phyloP scores from a whole-genome alignment of 1,140 invertebrate genomes.

The Carposina sasakii region DNA sequence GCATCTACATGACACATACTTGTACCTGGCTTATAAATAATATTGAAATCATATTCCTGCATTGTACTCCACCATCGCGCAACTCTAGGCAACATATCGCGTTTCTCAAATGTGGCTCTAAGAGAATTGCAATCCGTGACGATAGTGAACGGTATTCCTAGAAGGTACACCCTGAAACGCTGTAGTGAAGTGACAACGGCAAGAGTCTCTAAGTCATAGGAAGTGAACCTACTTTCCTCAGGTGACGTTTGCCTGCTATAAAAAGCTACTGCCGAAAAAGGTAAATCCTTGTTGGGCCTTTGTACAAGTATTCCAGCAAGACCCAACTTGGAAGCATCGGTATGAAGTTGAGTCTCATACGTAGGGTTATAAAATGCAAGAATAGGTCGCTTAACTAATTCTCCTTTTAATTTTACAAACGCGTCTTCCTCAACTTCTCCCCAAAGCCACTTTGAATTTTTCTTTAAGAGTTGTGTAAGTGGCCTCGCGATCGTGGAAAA shows the following conservation, averaged over 20 bases:
- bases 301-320: conserved; percentile 35
- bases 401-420: conserved; percentile 15
- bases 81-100: conserved; percentile 27
- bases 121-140: no score
- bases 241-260: conserved; percentile 22
- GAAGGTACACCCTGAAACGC: no score
- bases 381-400: conserved; percentile 25
- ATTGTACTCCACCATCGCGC: conserved; percentile 29
- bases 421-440: conserved; percentile 12
- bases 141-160: conserved; percentile 25
- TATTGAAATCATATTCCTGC: conserved; percentile 25
- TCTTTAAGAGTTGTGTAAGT: conserved; percentile 32
- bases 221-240: no score
- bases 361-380: conserved; percentile 33
- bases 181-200: no score
- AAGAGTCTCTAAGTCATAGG: no score
- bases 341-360: conserved; percentile 29
- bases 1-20: conserved; percentile 31
- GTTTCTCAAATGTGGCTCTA: conserved; percentile 20
- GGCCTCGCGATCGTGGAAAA: conserved; percentile 33
- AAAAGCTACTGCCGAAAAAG: conserved; percentile 21
- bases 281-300: conserved; percentile 9
- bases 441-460: conserved; percentile 21
- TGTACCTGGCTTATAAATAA: conserved; percentile 27
- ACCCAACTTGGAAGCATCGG: conserved; percentile 34